Base-by-base conservation (phyloP, 2,113 vertebrate species). In the Dicrurus megarhynchus region DNA sequence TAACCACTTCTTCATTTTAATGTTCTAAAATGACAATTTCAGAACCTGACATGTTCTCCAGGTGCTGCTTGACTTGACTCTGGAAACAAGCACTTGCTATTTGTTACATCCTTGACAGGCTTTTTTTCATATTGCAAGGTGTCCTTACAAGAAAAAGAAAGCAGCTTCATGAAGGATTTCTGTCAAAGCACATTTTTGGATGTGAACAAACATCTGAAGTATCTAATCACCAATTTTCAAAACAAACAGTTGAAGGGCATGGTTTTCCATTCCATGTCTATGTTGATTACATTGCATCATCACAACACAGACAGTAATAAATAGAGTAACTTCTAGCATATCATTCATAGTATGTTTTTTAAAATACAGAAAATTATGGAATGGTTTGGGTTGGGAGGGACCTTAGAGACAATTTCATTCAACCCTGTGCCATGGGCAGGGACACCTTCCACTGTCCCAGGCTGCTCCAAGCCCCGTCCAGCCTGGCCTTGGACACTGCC, bases 381-480 rank as follows among this genome's bases (percentile, higher is more conserved):
- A 52, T 46, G 7, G 18, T 67, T 46, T 59, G 50, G 6, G 10
- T 42, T 70, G 13, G 49, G 7, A 87, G 5, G 11, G 9, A 49
- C 21, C 24, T 49, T 12, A 56, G 15, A 47, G 6, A 39, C 32
- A 2, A 70, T 21, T n/a, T 47, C 13, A 56, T 56, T 10, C n/a
- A 16, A 18, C 3, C 2, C 6, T 3, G 1, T 47, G n/a, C 13
- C 20, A 4, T 5, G 9, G 35, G 47, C 11, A 61, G 30, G 9
- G 13, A 41, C 41, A 74, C 7, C 16, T 61, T 5, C n/a, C 47
- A 39, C 39, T 39, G 39, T 39, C 39, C 39, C 47, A 47, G 11
- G 13, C 0, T 13, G 10, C 30, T 46, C 65, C 73, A 13, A 46
- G 18, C 23, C 37, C 19, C 1, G 0, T 2, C 15, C 30, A 63